These are phyloP conservation scores for Brachionus angularis DNA, from an alignment of 1,140 invertebrate species.

Conservation along the genomic window DNA sequence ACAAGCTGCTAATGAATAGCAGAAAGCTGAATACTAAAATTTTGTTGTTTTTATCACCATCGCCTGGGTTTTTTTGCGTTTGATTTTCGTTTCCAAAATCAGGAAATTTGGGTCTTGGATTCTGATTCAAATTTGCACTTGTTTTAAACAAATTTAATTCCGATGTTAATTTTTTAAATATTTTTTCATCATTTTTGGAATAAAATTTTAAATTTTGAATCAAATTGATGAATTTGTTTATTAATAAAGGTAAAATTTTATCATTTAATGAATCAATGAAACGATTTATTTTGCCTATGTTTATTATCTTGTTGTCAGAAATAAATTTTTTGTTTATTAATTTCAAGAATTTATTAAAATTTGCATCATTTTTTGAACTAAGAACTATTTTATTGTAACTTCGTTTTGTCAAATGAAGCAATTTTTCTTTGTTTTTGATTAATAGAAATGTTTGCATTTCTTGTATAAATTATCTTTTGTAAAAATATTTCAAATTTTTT, in stretches of 20 bases:
- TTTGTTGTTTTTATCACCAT: slow-evolving; percentile 13
- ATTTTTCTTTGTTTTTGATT: not conserved
- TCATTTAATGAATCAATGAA: slow-evolving; percentile 7
- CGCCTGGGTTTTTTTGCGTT: slow-evolving; percentile 11
- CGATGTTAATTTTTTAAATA: not conserved
- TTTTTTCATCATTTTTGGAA: not conserved
- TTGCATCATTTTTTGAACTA: no score
- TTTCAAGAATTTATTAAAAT: no score
- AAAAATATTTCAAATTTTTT: no score
- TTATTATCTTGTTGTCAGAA: no score
- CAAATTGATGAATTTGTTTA: not conserved
- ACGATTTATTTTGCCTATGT: no score
- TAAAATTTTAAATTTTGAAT: slow-evolving; percentile 14
- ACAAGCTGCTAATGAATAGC: slow-evolving; percentile 6
- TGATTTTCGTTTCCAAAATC: not conserved
- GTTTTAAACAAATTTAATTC: slow-evolving; percentile 12
- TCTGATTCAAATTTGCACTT: no score
- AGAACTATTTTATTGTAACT: not conserved
- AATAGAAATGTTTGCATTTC: slow-evolving; percentile 10
- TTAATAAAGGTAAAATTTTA: not conserved
- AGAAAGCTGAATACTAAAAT: not conserved
- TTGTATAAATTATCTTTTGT: not conserved
- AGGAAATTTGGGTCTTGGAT: slow-evolving; percentile 13
- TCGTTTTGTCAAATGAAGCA: not conserved
- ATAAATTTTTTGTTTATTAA: no score